Conservation (phyloP, 2,113 vertebrate species). For the Cervus canadensis region DNA sequence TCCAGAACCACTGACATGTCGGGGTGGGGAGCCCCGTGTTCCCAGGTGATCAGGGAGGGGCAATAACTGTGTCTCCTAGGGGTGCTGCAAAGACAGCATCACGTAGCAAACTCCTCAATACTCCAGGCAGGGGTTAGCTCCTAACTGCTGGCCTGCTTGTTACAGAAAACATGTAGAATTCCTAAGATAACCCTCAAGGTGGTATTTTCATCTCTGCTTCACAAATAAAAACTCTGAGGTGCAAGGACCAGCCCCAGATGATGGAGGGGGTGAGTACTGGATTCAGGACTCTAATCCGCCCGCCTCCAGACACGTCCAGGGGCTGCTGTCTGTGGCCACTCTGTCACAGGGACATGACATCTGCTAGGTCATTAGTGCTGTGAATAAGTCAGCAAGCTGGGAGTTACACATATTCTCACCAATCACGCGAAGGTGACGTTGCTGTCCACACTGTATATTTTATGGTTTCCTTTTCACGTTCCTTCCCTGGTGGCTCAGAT, state of each 20-base stretch:
- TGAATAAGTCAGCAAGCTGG: background rate
- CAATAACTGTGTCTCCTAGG: accelerated
- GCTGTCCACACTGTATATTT: background rate
- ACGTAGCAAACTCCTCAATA: accelerated
- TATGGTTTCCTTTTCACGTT: background rate
- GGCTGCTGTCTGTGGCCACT: accelerated
- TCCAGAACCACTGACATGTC: accelerated
- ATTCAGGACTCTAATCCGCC: accelerated
- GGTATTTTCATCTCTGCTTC: background rate
- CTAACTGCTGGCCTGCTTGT: accelerated
- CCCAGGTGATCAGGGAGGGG: background rate
- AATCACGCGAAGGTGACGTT: accelerated
- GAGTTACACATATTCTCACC: accelerated
- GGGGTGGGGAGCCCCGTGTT: background rate
- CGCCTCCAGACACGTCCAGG: background rate
- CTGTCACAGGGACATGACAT: accelerated
- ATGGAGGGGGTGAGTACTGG: accelerated
- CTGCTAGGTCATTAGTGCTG: accelerated
- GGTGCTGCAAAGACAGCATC: accelerated
- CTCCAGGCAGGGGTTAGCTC: background rate
- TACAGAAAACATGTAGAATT: too few relatives aligned
- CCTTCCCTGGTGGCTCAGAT: background rate
- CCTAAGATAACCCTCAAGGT: background rate
- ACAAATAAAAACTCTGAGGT: background rate
- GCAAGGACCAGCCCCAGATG: background rate